Conservation (phyloP, 2,113 vertebrate genomes). For the human (Homo sapiens) region GRCh38 chr18:75118001-75118500, state of each 20-base stretch:
- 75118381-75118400: neutral
- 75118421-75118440: neutral
- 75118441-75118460: neutral
- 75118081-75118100: neutral
- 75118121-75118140: neutral
- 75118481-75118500: neutral
- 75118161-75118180: neutral
- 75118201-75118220: neutral
- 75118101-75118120: neutral
- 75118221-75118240: neutral
- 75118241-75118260: fast-evolving
- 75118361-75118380: neutral
- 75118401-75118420: neutral
- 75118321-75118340: neutral
- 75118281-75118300: neutral
- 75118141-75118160: neutral
- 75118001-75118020: neutral
- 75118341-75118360: neutral
- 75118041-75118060: neutral
- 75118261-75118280: too few species aligned
- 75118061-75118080: neutral
- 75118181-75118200: neutral
- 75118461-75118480: neutral
- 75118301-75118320: neutral
- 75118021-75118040: neutral